Evolutionary conservation across 2,888 invertebrate species (phyloP).

Genomic region (Myathropa florea): DNA sequence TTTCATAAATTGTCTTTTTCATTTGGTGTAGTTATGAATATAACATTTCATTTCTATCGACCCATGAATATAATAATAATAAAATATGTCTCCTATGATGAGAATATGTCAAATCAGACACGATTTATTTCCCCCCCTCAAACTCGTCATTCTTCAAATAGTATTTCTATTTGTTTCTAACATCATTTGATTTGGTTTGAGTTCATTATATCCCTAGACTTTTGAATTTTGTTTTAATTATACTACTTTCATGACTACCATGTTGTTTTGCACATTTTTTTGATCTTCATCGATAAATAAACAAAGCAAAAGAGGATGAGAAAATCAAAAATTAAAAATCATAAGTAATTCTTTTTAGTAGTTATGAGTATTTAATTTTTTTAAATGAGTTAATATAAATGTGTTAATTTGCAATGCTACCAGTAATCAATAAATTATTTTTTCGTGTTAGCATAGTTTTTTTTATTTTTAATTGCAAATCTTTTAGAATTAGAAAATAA

Average conservation of each 20-base stretch:
- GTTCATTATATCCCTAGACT: conserved; percentile 34
- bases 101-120: conserved; percentile 35
- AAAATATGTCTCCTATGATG: neutral
- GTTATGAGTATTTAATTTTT: conserved; percentile 24
- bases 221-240: conserved; percentile 48
- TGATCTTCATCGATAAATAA: conserved; percentile 49
- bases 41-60: conserved; percentile 13
- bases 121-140: conserved; percentile 1
- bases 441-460: conserved; percentile 68
- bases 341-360: conserved; percentile 52
- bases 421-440: conserved; percentile 49
- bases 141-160: conserved; percentile 10
- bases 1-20: conserved; percentile 34
- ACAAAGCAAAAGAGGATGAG: conserved; percentile 30
- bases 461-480: conserved; percentile 62
- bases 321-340: conserved; percentile 39
- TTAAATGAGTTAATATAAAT: conserved; percentile 59
- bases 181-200: conserved; percentile 62
- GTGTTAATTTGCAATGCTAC: conserved; percentile 69
- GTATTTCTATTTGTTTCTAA: conserved; percentile 36
- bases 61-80: neutral
- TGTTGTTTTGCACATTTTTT: conserved; percentile 70
- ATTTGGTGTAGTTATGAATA: conserved; percentile 24
- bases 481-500: conserved; percentile 55
- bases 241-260: conserved; percentile 69